Conservation (phyloP, 2,113 vertebrate species). For the Rhinogobius similis region DNA sequence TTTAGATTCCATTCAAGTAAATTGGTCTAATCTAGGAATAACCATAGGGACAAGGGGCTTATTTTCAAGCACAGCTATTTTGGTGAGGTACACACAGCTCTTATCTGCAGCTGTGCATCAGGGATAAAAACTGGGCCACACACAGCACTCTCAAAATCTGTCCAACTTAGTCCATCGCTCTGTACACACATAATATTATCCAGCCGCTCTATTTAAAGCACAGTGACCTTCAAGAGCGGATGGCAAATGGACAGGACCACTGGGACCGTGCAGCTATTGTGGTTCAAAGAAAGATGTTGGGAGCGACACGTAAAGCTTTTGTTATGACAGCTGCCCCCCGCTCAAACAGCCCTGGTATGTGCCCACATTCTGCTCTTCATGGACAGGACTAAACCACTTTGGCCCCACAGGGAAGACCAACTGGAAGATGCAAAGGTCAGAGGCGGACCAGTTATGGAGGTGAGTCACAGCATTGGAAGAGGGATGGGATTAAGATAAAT, state of each 20-base stretch:
- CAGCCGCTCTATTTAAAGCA: constrained; percentile 37
- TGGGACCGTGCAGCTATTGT: constrained; percentile 48
- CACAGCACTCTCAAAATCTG: constrained; percentile 1
- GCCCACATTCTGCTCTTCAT: constrained; percentile 16
- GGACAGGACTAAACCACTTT: constrained; percentile 24
- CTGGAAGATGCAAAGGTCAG: constrained; percentile 64
- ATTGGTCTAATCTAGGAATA: background rate
- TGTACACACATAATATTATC: constrained; percentile 17
- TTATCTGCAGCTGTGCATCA: constrained; percentile 56
- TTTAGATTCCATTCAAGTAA: background rate
- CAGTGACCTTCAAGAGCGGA: constrained; percentile 29
- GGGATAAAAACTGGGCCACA: constrained; percentile 36
- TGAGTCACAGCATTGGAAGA: constrained; percentile 47
- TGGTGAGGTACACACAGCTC: constrained; percentile 42
- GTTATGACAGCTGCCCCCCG: constrained; percentile 64
- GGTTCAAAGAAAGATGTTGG: constrained; percentile 25
- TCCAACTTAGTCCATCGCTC: constrained; percentile 24
- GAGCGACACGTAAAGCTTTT: constrained; percentile 57
- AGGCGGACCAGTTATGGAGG: constrained; percentile 24
- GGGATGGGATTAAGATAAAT: background rate
- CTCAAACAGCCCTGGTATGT: constrained; percentile 44
- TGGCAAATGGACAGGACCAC: constrained; percentile 25
- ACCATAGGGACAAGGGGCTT: constrained; percentile 56
- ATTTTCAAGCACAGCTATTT: constrained; percentile 57
- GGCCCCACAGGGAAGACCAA: constrained; percentile 39